Evolutionary conservation across 2,113 vertebrate genomes (phyloP).

Genomic region (Pygoscelis adeliae): DNA sequence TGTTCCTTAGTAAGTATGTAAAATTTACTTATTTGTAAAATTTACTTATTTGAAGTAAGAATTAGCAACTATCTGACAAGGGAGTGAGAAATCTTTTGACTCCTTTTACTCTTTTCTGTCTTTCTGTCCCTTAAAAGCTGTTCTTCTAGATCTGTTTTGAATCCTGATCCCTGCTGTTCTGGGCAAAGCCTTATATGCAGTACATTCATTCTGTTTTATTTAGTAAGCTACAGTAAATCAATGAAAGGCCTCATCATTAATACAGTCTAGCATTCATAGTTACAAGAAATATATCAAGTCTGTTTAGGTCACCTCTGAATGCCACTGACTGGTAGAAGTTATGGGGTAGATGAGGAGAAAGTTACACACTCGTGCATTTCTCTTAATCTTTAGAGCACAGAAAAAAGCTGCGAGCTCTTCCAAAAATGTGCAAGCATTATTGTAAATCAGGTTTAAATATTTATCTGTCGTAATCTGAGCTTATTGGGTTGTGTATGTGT

Average conservation of each 20-base stretch:
- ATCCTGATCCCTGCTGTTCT: not conserved
- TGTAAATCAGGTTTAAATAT: not conserved
- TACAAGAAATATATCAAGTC: not conserved
- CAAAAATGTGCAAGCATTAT: not conserved
- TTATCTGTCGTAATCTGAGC: not conserved
- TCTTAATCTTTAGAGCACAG: not conserved
- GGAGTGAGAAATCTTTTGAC: not conserved
- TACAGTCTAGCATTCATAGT: not conserved
- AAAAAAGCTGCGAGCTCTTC: not conserved
- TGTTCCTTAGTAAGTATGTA: not conserved
- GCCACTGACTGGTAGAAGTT: not conserved
- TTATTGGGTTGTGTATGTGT: too few species aligned
- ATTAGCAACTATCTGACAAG: not conserved
- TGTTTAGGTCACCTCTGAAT: not conserved
- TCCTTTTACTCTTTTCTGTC: not conserved
- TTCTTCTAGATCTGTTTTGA: not conserved
- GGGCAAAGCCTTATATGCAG: not conserved
- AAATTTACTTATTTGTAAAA: not conserved
- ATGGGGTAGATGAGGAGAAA: not conserved
- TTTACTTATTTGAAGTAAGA: not conserved
- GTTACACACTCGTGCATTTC: not conserved
- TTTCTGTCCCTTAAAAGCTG: not conserved
- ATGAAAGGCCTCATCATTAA: not conserved
- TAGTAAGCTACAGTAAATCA: constrained; percentile 25
- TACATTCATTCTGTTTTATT: not conserved